Conservation (phyloP, 2,113 vertebrate genomes). For the Acrocephalus kingi region DNA sequence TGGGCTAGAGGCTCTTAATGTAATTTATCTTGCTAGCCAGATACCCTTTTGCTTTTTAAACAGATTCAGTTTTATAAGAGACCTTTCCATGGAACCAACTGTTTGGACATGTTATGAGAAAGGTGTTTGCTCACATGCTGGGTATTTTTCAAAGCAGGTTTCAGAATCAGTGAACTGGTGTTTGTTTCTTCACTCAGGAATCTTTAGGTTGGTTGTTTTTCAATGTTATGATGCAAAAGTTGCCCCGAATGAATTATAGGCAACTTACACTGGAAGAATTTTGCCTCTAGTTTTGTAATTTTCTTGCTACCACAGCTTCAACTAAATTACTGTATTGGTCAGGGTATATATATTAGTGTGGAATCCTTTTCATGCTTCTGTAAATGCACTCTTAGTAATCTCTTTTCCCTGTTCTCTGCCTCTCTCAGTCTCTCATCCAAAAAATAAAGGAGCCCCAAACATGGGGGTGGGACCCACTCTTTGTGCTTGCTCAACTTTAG, state of each 20-base stretch:
- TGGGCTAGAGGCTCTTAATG: not conserved
- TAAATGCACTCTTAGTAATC: not conserved
- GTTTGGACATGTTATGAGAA: not conserved
- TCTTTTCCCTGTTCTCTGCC: not conserved
- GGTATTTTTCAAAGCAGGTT: not conserved
- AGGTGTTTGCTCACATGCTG: not conserved
- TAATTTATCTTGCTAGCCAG: not conserved
- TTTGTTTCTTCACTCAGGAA: not conserved
- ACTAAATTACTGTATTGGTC: not conserved
- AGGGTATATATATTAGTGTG: not conserved
- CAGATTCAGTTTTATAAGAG: not conserved
- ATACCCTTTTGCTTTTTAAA: not conserved
- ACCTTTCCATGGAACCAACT: not conserved
- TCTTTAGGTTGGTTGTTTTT: not conserved
- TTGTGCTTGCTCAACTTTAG: not conserved
- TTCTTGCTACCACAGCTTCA: not conserved
- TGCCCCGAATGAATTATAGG: not conserved
- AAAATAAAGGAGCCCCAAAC: not conserved
- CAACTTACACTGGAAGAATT: not conserved
- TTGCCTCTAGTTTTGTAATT: not conserved
- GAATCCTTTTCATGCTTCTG: not conserved
- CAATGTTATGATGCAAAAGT: not conserved
- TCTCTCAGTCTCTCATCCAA: not conserved
- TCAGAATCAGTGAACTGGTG: not conserved
- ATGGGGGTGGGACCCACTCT: not conserved